Percentiles rank a stretch among this genome's conserved stretches.
Conservation (phyloP, 2,797 vertebrate species). For the Xiphorhynchus erythropygius region DNA sequence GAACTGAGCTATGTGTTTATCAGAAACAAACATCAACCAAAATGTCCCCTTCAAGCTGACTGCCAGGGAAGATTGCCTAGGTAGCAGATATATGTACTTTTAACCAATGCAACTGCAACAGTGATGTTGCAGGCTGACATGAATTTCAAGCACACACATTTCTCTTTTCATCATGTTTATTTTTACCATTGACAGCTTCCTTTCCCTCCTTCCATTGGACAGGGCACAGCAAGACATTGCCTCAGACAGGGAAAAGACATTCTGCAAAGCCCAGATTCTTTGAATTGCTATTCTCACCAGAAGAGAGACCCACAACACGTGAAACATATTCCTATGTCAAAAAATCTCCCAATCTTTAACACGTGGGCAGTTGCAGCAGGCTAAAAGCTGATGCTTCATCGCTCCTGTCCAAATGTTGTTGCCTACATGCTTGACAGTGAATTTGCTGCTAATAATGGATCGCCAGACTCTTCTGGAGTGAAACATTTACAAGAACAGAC, state of each 20-base stretch:
- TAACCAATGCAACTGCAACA: neutral
- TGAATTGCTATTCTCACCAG: neutral
- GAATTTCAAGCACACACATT: neutral
- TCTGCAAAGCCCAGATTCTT: neutral
- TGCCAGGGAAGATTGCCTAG: neutral
- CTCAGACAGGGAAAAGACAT: neutral
- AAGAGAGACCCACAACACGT: neutral
- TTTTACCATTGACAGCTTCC: neutral
- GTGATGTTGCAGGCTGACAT: neutral
- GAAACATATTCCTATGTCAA: neutral
- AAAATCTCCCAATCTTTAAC: neutral
- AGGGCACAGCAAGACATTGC: neutral
- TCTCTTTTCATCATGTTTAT: neutral
- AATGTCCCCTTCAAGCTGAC: neutral
- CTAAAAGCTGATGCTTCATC: neutral
- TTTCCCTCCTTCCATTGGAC: neutral
- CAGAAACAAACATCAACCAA: neutral
- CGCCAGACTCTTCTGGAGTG: conserved; percentile 21
- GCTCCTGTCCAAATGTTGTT: conserved; percentile 32
- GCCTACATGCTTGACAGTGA: conserved; percentile 53
- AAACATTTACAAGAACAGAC: conserved; percentile 46
- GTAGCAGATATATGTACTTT: neutral
- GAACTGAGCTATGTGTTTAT: neutral
- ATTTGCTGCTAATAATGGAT: conserved; percentile 64
- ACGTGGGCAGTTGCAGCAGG: neutral